Conservation (phyloP, 2,113 vertebrate genomes). For the Larimichthys polyactis region DNA sequence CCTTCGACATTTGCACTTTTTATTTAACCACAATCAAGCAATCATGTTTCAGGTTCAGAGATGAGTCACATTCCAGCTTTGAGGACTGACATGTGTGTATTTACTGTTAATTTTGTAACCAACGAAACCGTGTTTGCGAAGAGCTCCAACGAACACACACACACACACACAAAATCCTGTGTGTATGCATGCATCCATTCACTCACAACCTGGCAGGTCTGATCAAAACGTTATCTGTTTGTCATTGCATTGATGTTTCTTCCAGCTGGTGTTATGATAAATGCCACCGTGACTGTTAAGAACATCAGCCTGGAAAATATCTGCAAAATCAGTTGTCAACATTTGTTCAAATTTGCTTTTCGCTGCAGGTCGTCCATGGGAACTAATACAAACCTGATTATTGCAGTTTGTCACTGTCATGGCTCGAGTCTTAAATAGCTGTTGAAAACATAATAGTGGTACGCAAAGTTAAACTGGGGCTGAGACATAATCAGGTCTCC, state of each 20-base stretch:
- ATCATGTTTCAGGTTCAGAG: slow-evolving; percentile 19
- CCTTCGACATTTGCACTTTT: slow-evolving; percentile 58
- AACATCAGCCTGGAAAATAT: slow-evolving; percentile 38
- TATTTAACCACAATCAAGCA: slow-evolving; percentile 64
- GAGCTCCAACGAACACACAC: slow-evolving; percentile 17
- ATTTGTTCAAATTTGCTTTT: slow-evolving; percentile 14
- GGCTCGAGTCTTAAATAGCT: slow-evolving; percentile 27
- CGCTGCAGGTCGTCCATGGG: slow-evolving; percentile 4
- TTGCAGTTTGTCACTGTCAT: slow-evolving; percentile 41
- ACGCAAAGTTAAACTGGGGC: slow-evolving; percentile 14
- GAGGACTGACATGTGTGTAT: slow-evolving; percentile 34
- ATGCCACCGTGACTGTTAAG: slow-evolving; percentile 18
- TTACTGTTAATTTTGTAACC: slow-evolving; percentile 60
- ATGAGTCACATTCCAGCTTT: slow-evolving; percentile 45
- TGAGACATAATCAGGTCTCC: slow-evolving; percentile 17
- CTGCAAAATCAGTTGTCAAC: slow-evolving; percentile 20
- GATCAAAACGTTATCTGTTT: slow-evolving; percentile 49
- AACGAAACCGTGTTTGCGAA: slow-evolving; percentile 37
- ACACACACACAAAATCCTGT: slow-evolving; percentile 23
- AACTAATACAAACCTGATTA: slow-evolving; percentile 20
- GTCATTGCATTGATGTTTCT: slow-evolving; percentile 15
- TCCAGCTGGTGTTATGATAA: slow-evolving; percentile 30
- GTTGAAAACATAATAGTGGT: slow-evolving; percentile 42
- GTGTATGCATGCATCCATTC: slow-evolving; percentile 30
- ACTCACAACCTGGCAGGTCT: slow-evolving; percentile 42